Conservation (phyloP, 2,888 invertebrate species). For the Clistopyga incitator region DNA sequence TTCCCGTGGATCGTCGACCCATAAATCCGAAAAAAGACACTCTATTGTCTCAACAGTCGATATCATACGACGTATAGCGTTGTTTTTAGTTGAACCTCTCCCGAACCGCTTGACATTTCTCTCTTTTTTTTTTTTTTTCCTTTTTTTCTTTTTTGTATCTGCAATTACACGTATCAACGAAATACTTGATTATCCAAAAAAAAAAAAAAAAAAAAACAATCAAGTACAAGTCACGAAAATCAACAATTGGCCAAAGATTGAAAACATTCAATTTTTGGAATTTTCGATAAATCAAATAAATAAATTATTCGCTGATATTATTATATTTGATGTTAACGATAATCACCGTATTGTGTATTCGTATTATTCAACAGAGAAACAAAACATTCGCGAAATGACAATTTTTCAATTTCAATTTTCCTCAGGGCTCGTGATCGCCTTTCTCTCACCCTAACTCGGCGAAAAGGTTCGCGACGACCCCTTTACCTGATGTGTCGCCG, state of each 20-base stretch:
- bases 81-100: not conserved
- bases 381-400: too few species aligned
- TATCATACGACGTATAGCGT: not conserved
- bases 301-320: too few species aligned
- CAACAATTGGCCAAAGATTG: too few species aligned
- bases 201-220: not conserved
- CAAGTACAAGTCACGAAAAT: too few species aligned
- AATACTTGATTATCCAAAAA: too few species aligned
- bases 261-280: too few species aligned
- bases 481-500: not conserved
- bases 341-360: too few species aligned
- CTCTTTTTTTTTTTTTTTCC: too few species aligned
- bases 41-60: constrained; percentile 1
- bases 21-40: constrained; percentile 10
- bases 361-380: too few species aligned
- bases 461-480: too few species aligned
- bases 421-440: not conserved
- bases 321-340: too few species aligned
- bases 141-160: not conserved
- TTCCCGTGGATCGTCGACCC: constrained; percentile 1
- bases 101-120: not conserved
- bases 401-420: not conserved
- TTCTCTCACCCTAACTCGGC: not conserved
- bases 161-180: not conserved
- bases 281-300: too few species aligned